Conservation (phyloP, 2,888 invertebrate genomes). For the Netelia fuscicornis region DNA sequence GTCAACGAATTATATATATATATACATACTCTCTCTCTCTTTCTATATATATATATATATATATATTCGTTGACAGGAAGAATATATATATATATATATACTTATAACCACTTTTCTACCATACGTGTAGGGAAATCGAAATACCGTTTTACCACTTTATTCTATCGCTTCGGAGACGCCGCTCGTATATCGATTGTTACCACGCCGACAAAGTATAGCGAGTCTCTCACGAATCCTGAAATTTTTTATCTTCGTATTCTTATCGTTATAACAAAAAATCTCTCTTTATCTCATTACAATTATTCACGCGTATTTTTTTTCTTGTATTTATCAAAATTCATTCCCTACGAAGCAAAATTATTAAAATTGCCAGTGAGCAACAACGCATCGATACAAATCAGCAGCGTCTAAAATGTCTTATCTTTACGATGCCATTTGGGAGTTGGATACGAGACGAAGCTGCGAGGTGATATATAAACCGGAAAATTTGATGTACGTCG, state of each 20-base stretch:
- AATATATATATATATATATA: constrained; percentile 6
- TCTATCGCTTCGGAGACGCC: constrained; percentile 62
- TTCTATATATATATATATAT: too few relatives aligned
- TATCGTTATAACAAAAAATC: background rate
- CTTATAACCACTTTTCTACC: constrained; percentile 57
- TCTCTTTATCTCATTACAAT: background rate
- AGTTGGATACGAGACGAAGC: constrained; percentile 3
- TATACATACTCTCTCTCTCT: too few relatives aligned
- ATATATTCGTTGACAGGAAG: too few relatives aligned
- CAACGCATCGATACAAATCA: background rate
- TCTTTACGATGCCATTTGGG: constrained; percentile 41
- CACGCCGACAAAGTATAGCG: constrained; percentile 8
- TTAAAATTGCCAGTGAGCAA: background rate
- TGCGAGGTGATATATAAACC: background rate
- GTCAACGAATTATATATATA: constrained; percentile 28
- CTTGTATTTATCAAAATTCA: background rate
- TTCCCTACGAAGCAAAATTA: background rate
- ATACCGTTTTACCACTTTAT: constrained; percentile 68
- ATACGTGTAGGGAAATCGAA: constrained; percentile 69
- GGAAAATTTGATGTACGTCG: background rate
- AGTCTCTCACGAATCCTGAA: constrained; percentile 4
- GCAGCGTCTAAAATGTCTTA: constrained; percentile 5
- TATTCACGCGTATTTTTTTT: background rate
- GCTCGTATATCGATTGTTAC: constrained; percentile 57
- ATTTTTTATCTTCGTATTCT: background rate